These are phyloP conservation scores for Choloepus didactylus DNA, from an alignment of 2,797 vertebrate species.

Conservation along the genomic window DNA sequence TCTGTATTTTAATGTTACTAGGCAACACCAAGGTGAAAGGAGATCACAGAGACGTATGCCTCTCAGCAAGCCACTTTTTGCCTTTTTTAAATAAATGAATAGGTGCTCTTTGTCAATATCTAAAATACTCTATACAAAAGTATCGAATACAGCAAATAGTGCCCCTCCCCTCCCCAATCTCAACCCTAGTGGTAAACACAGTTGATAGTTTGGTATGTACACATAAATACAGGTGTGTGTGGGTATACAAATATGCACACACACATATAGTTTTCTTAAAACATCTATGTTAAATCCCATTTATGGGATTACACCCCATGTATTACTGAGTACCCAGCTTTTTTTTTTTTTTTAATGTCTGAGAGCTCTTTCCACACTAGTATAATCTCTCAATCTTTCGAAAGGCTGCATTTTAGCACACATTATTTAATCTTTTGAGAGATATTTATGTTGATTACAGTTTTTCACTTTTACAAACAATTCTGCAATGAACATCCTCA, in stretches of 20 bases:
- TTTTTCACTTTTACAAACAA: neutral
- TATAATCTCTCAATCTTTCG: neutral
- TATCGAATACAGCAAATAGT: neutral
- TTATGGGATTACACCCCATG: neutral
- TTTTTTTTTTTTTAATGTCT: neutral
- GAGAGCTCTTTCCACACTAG: neutral
- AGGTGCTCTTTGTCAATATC: neutral
- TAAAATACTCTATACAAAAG: neutral
- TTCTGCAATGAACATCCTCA: neutral
- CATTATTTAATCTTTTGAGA: conserved; percentile 15
- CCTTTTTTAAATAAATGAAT: neutral
- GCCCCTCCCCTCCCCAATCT: neutral
- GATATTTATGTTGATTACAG: neutral
- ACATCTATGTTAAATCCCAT: no score
- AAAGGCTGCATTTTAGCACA: neutral
- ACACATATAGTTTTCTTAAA: neutral
- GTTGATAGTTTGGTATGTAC: no score
- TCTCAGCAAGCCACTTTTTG: neutral
- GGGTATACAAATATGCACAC: neutral
- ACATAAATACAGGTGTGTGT: neutral
- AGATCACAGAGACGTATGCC: neutral
- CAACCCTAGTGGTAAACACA: neutral
- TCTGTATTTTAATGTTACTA: conserved; percentile 7
- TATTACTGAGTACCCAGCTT: neutral
- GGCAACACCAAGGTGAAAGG: neutral